Evolutionary conservation across 2,888 invertebrate genomes (phyloP).

Genomic region (Willowsia nigromaculata): DNA sequence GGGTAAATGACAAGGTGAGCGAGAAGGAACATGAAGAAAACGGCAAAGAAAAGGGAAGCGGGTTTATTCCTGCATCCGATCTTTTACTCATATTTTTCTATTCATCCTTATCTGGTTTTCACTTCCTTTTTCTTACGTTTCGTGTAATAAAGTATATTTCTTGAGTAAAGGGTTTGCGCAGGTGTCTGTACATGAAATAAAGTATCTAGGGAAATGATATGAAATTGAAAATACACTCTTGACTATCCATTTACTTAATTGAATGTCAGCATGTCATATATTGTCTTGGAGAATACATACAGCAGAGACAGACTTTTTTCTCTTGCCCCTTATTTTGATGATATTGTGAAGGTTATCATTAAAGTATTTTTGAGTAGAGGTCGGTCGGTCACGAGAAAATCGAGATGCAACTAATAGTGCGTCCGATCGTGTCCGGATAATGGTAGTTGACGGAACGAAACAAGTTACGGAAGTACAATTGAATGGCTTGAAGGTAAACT

Average conservation of each 20-base stretch:
- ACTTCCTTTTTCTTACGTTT: not conserved
- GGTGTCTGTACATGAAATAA: slow-evolving; percentile 35
- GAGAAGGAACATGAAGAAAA: not conserved
- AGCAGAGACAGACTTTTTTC: not conserved
- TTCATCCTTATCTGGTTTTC: not conserved
- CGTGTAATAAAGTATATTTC: not conserved
- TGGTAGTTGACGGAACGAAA: too few relatives aligned
- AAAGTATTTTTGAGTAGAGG: not conserved
- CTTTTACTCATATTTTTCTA: not conserved
- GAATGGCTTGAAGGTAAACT: too few relatives aligned
- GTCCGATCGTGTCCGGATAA: too few relatives aligned
- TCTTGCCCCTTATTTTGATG: not conserved
- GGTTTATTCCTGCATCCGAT: not conserved
- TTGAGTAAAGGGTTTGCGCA: not conserved
- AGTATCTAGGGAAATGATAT: slow-evolving; percentile 59
- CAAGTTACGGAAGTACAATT: too few relatives aligned
- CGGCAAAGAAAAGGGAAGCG: not conserved
- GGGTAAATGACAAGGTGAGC: not conserved
- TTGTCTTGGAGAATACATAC: not conserved
- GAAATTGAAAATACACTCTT: slow-evolving; percentile 51
- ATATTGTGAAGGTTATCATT: not conserved
- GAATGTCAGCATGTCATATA: slow-evolving; percentile 62
- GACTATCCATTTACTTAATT: slow-evolving; percentile 69
- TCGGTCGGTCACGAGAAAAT: not conserved
- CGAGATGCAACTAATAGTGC: not conserved